Base-by-base conservation (phyloP, 2,113 vertebrate species). In the Ctenodactylus gundi region DNA sequence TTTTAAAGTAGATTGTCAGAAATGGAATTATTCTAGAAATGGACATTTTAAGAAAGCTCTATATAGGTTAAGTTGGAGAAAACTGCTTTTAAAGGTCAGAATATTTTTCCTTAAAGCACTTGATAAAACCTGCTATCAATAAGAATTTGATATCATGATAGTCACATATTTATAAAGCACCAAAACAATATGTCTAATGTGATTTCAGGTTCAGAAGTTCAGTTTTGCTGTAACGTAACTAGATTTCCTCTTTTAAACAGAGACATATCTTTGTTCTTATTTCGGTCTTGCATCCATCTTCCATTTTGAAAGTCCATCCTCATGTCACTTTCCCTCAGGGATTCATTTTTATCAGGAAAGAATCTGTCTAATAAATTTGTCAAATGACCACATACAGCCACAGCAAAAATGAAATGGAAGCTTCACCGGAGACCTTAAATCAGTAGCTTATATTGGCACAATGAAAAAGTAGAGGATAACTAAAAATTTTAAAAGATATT, bases 311-410 rank as follows among this genome's bases (percentile, higher is more conserved):
- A 6, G 12, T n/a, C 5, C 41, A 4, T 68, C 4, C 60, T 39
- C 87, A 34, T 62, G 20, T 46, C 44, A 86, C 4, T 70, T 72
- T 76, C 21, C 25, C 9, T 62, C 0, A n/a, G 60, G 36, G 64
- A 3, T 94, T 93, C 23, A 83, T 80, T 89, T 88, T 55, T 57
- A 73, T 58, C 91, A 89, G 4, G 4, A 93, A 89, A 89, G 34
- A 85, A 83, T 51, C 4, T 49, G 14, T 68, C 21, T 13, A 64
- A 58, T 60, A 88, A 80, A 93, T 7, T 75, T 2, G 10, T n/a
- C 13, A 88, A 91, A n/a, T n/a, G n/a, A n/a, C n/a, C n/a, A n/a
- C n/a, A n/a, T n/a, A n/a, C n/a, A n/a, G n/a, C n/a, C n/a, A n/a
- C n/a, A n/a, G n/a, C n/a, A n/a, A 75, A 70, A 58, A n/a, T 3